Percentiles rank a stretch among this genome's conserved stretches.
Evolutionary conservation across 2,797 vertebrate genomes (phyloP).

Genomic region (Moxostoma hubbsi): DNA sequence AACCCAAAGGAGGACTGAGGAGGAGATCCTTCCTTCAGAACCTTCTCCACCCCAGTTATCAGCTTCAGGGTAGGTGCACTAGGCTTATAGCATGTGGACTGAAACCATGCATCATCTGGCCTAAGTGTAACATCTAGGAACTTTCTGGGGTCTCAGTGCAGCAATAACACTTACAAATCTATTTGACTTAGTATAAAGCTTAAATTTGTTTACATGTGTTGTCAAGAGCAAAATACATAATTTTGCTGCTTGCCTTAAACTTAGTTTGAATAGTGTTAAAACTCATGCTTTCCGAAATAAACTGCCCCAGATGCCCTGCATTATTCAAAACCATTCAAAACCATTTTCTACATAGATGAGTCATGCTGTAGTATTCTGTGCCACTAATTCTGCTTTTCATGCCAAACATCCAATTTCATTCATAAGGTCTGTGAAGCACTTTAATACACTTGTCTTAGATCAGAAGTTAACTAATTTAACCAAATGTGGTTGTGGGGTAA

Average conservation of each 20-base stretch:
- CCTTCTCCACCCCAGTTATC: conserved; percentile 91
- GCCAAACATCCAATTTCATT: conserved; percentile 71
- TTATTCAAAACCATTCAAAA: conserved; percentile 55
- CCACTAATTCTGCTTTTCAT: conserved; percentile 75
- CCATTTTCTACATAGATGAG: conserved; percentile 67
- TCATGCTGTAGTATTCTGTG: conserved; percentile 61
- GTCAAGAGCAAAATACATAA: conserved; percentile 1
- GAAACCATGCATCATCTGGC: conserved; percentile 70
- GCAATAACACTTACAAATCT: not conserved
- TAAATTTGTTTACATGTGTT: conserved; percentile 8
- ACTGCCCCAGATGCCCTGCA: conserved; percentile 53
- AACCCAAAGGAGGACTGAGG: conserved; percentile 88
- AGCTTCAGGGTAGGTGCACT: conserved; percentile 94
- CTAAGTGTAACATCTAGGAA: conserved; percentile 36
- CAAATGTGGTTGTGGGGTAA: conserved; percentile 21
- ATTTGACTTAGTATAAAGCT: not conserved
- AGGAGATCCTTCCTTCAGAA: conserved; percentile 94
- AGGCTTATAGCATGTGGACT: conserved; percentile 68
- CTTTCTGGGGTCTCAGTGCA: conserved; percentile 55
- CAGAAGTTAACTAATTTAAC: not conserved
- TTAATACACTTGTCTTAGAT: conserved; percentile 61
- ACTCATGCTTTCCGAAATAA: conserved; percentile 45
- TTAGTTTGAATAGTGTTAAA: conserved; percentile 41
- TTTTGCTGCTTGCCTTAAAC: conserved; percentile 46
- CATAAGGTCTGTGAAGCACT: conserved; percentile 77